phyloP scores from a whole-genome alignment of 2,888 invertebrate species.

The Timema podura region DNA sequence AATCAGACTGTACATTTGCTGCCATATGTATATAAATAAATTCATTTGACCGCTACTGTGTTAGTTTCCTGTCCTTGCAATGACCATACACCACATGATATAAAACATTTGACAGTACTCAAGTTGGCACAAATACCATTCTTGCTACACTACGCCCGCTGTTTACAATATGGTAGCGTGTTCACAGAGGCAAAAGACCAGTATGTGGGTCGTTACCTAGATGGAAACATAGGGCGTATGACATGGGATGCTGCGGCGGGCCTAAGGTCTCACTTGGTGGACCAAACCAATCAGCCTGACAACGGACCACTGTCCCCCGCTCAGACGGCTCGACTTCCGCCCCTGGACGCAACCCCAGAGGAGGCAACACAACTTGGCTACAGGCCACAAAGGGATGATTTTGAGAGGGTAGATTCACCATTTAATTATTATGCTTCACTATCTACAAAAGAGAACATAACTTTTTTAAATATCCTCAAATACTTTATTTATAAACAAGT shows the following conservation, averaged over 20 bases:
- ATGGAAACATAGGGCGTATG: slow-evolving; percentile 84
- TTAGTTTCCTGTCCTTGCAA: too few species aligned
- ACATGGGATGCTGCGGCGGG: slow-evolving; percentile 73
- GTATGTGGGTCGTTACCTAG: slow-evolving; percentile 81
- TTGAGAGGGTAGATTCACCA: slow-evolving; percentile 66
- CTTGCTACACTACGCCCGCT: too few species aligned
- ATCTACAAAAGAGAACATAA: too few species aligned
- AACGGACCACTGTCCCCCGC: slow-evolving; percentile 76
- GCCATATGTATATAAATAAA: too few species aligned
- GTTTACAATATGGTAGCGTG: neutral
- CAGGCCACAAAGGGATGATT: slow-evolving; percentile 94
- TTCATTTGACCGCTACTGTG: too few species aligned
- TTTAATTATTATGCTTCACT: too few species aligned
- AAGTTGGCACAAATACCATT: too few species aligned
- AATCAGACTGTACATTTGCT: too few species aligned
- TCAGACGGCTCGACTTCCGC: slow-evolving; percentile 66
- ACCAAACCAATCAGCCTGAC: slow-evolving; percentile 70
- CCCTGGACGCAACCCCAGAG: slow-evolving; percentile 73
- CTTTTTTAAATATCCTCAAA: too few species aligned
- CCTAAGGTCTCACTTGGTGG: slow-evolving; percentile 65
- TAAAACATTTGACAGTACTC: too few species aligned
- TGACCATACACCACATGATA: too few species aligned
- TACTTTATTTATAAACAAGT: too few species aligned
- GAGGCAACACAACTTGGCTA: slow-evolving; percentile 88
- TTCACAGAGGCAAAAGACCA: slow-evolving; percentile 83